Percentiles rank a stretch among this genome's conserved stretches.
Conservation (phyloP, 2,113 vertebrate species). For the Syngnathoides biaculeatus region DNA sequence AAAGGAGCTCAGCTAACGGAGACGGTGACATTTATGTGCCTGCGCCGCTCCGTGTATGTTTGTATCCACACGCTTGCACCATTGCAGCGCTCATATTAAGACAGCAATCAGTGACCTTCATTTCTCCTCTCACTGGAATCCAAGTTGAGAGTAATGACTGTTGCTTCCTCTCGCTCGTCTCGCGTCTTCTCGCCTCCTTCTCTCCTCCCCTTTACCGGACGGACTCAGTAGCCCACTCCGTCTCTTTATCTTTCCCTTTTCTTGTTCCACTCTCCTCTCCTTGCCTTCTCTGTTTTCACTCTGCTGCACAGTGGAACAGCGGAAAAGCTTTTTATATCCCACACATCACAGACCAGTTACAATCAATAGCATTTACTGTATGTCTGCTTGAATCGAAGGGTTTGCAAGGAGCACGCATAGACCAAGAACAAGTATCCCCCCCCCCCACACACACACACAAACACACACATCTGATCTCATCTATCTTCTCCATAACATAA, state of each 20-base stretch:
- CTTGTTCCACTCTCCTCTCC: constrained; percentile 27
- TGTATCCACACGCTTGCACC: constrained; percentile 17
- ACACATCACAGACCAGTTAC: constrained; percentile 69
- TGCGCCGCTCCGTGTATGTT: constrained; percentile 15
- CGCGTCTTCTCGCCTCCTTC: constrained; percentile 37
- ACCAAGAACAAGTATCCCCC: background rate
- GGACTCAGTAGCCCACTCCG: constrained; percentile 51
- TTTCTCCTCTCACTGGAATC: constrained; percentile 45
- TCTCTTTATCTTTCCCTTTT: constrained; percentile 52
- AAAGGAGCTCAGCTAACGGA: constrained; percentile 50
- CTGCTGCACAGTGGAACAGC: constrained; percentile 61
- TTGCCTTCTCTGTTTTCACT: constrained; percentile 60
- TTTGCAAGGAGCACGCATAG: constrained; percentile 42
- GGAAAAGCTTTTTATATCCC: constrained; percentile 72
- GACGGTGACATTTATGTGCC: constrained; percentile 51
- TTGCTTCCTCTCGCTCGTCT: constrained; percentile 32
- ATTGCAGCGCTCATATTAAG: constrained; percentile 29
- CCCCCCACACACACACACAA: constrained; percentile 22
- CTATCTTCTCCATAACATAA: constrained; percentile 71
- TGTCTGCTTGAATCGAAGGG: constrained; percentile 63
- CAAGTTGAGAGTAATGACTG: constrained; percentile 41
- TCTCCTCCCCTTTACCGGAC: constrained; percentile 56
- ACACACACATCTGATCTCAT: constrained; percentile 62
- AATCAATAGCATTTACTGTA: constrained; percentile 66
- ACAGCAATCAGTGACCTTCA: constrained; percentile 64